A percentile compares a stretch with the other conserved stretches of the same genome.
Evolutionary conservation across 2,888 invertebrate species (phyloP).

Genomic region (Rhamphomyia laevipes): DNA sequence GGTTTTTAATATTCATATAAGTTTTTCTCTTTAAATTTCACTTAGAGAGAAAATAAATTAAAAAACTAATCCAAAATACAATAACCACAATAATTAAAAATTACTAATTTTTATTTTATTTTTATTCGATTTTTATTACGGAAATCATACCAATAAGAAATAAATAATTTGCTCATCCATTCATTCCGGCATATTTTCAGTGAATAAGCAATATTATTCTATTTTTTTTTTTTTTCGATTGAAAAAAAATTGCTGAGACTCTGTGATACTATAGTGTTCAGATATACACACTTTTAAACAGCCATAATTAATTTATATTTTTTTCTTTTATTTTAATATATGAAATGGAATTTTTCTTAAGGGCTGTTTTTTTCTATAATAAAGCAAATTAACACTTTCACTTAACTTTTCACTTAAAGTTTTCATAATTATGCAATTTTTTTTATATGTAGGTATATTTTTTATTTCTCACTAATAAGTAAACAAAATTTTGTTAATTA

Average conservation of each 20-base stretch:
- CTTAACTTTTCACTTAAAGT: conserved; percentile 1
- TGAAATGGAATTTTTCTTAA: background rate
- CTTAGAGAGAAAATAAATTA: conserved; percentile 16
- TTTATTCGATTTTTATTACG: conserved; percentile 1
- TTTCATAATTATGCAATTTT: no score
- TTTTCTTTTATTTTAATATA: conserved; percentile 4
- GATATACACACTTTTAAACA: no score
- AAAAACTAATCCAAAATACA: conserved; percentile 16
- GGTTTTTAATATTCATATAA: conserved; percentile 25
- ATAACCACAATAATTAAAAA: background rate
- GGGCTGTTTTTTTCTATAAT: background rate
- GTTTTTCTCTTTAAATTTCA: background rate
- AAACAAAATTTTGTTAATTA: no score
- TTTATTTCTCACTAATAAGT: no score
- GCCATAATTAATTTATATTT: conserved; percentile 5
- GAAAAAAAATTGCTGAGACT: conserved; percentile 12
- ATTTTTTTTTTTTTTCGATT: background rate
- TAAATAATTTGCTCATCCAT: background rate
- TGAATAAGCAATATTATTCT: background rate
- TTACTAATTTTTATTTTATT: conserved; percentile 10
- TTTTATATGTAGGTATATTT: no score
- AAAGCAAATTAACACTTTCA: background rate
- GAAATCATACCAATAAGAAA: conserved; percentile 18
- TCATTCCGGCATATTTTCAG: background rate
- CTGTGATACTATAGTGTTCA: conserved; percentile 3